phyloP scores from a whole-genome alignment of 2,888 invertebrate species.

The Aphodius granarius region DNA sequence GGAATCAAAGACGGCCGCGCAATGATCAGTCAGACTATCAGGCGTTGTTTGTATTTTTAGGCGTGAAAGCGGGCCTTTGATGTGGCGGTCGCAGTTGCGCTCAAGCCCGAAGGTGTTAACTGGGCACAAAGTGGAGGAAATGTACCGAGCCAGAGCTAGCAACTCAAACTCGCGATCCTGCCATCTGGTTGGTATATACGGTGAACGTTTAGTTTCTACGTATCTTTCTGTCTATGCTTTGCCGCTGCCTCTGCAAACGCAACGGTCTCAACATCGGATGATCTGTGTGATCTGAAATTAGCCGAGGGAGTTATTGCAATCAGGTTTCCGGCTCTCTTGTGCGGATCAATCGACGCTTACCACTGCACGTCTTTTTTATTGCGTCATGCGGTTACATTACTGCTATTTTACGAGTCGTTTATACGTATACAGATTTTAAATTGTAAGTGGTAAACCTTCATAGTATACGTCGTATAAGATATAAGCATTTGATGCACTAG shows the following conservation, averaged over 20 bases:
- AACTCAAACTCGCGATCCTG: slow-evolving; percentile 5
- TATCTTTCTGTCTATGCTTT: not conserved
- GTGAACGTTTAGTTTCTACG: not conserved
- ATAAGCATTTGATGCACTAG: not conserved
- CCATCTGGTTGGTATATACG: not conserved
- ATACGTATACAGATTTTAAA: not conserved
- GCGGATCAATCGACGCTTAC: not conserved
- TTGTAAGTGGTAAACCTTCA: not conserved
- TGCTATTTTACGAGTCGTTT: not conserved
- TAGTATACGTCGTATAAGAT: not conserved
- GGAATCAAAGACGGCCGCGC: slow-evolving; percentile 47
- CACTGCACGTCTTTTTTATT: not conserved
- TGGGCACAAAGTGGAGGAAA: slow-evolving; percentile 51
- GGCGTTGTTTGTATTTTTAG: slow-evolving; percentile 51
- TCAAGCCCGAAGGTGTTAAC: slow-evolving; percentile 50
- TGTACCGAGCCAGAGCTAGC: slow-evolving; percentile 35
- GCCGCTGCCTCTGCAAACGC: not conserved
- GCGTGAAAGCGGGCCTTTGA: slow-evolving; percentile 48
- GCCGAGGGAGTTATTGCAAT: slow-evolving; percentile 20
- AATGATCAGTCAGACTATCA: slow-evolving; percentile 43
- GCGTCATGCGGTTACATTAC: not conserved
- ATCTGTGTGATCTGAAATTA: slow-evolving; percentile 18
- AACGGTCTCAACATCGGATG: not conserved
- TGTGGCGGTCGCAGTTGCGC: slow-evolving; percentile 51
- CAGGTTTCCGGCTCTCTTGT: slow-evolving; percentile 18